Conservation (phyloP, 2,113 vertebrate genomes). For the Bothrops jararaca region DNA sequence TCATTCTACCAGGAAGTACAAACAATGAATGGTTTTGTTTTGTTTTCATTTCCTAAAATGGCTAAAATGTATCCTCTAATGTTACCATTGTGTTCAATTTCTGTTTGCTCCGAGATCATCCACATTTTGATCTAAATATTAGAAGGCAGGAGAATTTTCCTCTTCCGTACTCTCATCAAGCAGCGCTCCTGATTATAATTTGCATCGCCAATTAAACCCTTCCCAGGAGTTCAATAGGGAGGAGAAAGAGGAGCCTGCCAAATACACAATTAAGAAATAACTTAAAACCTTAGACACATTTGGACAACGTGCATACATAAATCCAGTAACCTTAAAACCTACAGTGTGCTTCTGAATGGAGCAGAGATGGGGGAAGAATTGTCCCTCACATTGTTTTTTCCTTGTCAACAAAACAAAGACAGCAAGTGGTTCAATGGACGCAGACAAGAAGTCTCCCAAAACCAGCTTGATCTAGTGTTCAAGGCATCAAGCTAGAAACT, state of each 20-base stretch:
- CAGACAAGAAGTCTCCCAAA: not conserved
- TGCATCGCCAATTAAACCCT: conserved; percentile 32
- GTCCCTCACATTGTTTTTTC: not conserved
- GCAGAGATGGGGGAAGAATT: not conserved
- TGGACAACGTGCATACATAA: not conserved
- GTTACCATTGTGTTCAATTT: not conserved
- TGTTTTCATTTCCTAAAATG: not conserved
- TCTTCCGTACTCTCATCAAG: not conserved
- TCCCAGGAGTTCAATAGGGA: not conserved
- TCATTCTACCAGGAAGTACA: conserved; percentile 11
- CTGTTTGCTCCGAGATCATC: conserved; percentile 1
- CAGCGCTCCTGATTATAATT: not conserved
- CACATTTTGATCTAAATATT: conserved; percentile 21
- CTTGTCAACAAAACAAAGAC: fast-evolving
- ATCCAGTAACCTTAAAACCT: conserved; percentile 8
- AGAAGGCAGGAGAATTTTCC: not conserved
- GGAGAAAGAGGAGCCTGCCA: not conserved
- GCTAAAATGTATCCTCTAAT: not conserved
- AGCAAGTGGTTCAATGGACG: not conserved
- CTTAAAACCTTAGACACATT: not conserved
- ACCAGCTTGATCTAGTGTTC: too few species aligned
- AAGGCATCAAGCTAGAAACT: too few species aligned
- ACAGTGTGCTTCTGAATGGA: conserved; percentile 1
- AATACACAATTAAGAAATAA: conserved; percentile 32
- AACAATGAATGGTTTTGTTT: not conserved